Base-by-base conservation (phyloP, 2,888 invertebrate species). In the Aethes cnicana region DNA sequence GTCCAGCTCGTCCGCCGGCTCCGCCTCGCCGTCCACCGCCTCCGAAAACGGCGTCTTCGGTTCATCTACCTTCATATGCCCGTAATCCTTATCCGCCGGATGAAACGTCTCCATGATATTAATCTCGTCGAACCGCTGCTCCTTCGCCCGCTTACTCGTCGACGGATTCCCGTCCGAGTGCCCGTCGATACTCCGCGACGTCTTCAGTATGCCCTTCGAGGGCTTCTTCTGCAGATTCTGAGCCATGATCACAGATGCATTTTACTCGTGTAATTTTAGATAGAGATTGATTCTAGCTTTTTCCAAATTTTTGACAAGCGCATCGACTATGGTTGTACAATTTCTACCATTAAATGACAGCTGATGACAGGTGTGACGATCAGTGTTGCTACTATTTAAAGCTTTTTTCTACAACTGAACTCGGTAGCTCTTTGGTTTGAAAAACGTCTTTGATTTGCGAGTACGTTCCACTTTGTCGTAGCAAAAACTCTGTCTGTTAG, bases 41-140 rank as follows among this genome's bases (percentile, higher is more conserved):
- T 93, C 93, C 3, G 90, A 88, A 65, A 78, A 92, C 26, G 99
- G 99, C 17, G 99, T 99, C 84, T 98, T 98, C 1, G 99, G 99
- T 84, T 99, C 99, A 69, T 97, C 96, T 25, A 88, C 84, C 87
- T 99, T 99, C 98, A 99, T 99, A 74, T 98, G 98, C 5, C 99
- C 99, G 84, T 99, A 99, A 86, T 99, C 99, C 89, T 99, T 99
- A 80, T 97, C 97, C 14, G 96, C 92, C 30, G 99, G 99, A 90
- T 99, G 99, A 72, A 98, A 94, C 0, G 99, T 99, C 62, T 98
- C 98, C 67, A 99, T 92, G 62, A 99, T 99, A 87, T 99, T 99
- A 94, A 98, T 96, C 90, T 99, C 99, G 84, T 99, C 99, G 91
- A 97, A 98, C 91, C 97, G 95, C 73, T 97, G 92, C 75, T 92